Percentiles rank a stretch among this genome's conserved stretches.
Evolutionary conservation across 2,888 invertebrate genomes (phyloP).

Genomic region (Zhuqinia jingwanae): DNA sequence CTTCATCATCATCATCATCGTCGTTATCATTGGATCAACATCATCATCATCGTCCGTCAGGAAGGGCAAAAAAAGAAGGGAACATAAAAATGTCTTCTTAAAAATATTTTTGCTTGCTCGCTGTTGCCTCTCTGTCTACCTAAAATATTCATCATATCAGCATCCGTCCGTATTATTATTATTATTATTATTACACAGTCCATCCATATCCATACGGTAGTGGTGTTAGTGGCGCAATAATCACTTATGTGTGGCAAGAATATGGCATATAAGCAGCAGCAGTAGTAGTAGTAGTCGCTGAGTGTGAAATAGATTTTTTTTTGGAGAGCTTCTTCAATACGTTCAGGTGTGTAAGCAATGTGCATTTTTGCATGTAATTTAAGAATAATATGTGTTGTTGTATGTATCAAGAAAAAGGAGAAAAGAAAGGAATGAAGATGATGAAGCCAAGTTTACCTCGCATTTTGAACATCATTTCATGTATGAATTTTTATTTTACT

Average conservation of each 20-base stretch:
- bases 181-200: too few relatives aligned
- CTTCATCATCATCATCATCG: constrained; percentile 18
- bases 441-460: constrained; percentile 17
- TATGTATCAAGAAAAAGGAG: neutral
- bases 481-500: too few relatives aligned
- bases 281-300: constrained; percentile 15
- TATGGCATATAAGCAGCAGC: too few relatives aligned
- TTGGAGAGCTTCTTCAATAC: constrained; percentile 58
- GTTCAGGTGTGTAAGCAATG: constrained; percentile 43
- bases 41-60: constrained; percentile 4
- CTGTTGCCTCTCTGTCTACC: constrained; percentile 16
- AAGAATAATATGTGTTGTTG: neutral
- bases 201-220: neutral
- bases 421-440: neutral
- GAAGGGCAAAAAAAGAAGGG: constrained; percentile 33
- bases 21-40: constrained; percentile 30
- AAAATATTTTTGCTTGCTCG: constrained; percentile 17
- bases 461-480: neutral
- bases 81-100: constrained; percentile 51
- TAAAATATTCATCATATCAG: neutral
- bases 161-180: neutral
- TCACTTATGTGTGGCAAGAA: neutral
- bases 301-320: constrained; percentile 65
- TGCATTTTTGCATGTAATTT: constrained; percentile 43
- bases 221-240: neutral